phyloP scores from a whole-genome alignment of 2,797 vertebrate genomes.

The Falco concolor region DNA sequence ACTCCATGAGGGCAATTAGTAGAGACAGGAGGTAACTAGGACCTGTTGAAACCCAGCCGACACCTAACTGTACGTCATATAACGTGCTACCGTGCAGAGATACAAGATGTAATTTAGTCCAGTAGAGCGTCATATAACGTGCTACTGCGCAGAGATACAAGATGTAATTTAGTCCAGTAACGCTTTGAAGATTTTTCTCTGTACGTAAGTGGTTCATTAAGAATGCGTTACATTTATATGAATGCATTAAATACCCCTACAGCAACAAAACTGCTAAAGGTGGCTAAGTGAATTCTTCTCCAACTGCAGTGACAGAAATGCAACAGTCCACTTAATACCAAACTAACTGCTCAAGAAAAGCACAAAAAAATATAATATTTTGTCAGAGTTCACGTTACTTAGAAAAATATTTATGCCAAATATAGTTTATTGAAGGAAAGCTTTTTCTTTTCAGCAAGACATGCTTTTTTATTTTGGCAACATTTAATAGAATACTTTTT shows the following conservation, averaged over 20 bases:
- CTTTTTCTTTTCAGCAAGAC: background rate
- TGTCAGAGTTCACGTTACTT: background rate
- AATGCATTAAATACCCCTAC: background rate
- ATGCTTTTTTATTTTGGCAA: background rate
- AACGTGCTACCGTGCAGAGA: fast-evolving
- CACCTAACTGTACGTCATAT: background rate
- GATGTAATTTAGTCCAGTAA: background rate
- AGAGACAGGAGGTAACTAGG: background rate
- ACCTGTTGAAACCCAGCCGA: background rate
- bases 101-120: background rate
- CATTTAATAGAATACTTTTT: background rate
- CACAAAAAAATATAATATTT: background rate
- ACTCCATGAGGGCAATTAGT: background rate
- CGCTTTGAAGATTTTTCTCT: background rate
- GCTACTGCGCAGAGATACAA: too few relatives aligned
- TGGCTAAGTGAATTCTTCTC: background rate
- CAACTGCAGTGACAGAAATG: background rate
- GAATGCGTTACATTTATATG: background rate
- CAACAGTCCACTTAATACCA: background rate
- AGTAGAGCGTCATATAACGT: background rate
- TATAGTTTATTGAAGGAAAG: background rate
- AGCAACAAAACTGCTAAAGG: background rate
- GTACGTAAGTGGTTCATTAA: background rate
- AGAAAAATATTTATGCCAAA: background rate
- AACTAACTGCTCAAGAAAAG: background rate